Percentiles rank a stretch among this genome's conserved stretches.
These are phyloP conservation scores for Muscicapa striata DNA, from an alignment of 2,797 vertebrate species.

Conservation along the genomic window DNA sequence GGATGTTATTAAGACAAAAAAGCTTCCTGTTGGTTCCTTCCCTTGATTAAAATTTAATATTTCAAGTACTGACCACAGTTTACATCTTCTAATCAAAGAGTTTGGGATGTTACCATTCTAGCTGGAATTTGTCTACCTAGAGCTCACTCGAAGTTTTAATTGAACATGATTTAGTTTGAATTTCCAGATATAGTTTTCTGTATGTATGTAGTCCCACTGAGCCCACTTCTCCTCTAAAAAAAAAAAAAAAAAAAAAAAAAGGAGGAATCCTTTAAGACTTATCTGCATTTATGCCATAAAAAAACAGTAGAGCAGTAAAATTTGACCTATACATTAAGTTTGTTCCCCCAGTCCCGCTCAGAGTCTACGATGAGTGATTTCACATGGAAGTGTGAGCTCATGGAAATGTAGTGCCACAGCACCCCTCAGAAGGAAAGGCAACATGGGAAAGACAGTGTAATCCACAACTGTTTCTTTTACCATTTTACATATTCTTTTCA, in stretches of 20 bases:
- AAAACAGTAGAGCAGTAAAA: background rate
- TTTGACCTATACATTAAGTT: background rate
- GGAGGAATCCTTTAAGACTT: background rate
- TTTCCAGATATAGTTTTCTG: background rate
- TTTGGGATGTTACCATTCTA: background rate
- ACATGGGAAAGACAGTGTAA: background rate
- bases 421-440: background rate
- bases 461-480: fast-evolving
- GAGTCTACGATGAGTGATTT: background rate
- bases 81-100: background rate
- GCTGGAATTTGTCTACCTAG: background rate
- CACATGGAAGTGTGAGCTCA: background rate
- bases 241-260: background rate
- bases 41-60: background rate
- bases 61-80: background rate
- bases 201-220: background rate
- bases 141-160: background rate
- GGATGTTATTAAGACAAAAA: background rate
- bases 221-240: background rate
- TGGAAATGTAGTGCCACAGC: background rate
- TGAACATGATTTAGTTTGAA: background rate
- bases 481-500: background rate
- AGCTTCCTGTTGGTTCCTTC: background rate
- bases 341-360: background rate
- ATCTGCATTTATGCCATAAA: background rate